Conservation (phyloP, 2,113 vertebrate genomes). For the Sinocyclocheilus maitianheensis region DNA sequence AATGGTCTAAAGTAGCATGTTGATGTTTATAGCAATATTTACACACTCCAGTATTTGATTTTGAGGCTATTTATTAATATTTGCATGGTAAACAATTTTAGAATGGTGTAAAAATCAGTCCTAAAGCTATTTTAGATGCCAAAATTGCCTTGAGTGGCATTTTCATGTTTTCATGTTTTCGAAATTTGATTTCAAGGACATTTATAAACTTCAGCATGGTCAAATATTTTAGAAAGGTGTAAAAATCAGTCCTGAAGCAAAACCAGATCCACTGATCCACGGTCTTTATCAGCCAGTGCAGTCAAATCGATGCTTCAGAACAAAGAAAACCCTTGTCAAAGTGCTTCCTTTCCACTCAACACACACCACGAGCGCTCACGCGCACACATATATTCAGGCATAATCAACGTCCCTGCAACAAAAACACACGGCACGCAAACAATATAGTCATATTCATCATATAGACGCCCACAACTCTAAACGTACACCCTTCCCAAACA, state of each 20-base stretch:
- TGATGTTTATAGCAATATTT: not conserved
- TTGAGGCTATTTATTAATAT: not conserved
- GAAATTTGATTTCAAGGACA: not conserved
- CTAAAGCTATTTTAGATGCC: not conserved
- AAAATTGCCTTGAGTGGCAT: not conserved
- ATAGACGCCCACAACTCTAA: not conserved
- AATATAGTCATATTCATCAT: not conserved
- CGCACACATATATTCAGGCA: not conserved
- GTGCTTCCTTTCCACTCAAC: conserved; percentile 26
- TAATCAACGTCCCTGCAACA: not conserved
- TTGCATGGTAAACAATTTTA: too few relatives aligned
- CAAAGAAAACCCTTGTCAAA: conserved; percentile 13
- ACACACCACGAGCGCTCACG: not conserved
- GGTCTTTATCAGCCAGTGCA: not conserved
- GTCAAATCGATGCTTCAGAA: conserved; percentile 23
- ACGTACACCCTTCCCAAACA: not conserved
- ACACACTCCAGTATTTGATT: not conserved
- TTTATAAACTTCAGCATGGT: not conserved
- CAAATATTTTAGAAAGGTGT: not conserved
- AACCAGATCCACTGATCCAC: not conserved
- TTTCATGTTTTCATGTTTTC: not conserved
- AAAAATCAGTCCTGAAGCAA: not conserved
- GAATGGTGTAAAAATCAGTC: too few relatives aligned
- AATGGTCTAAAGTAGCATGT: too few relatives aligned
- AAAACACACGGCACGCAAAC: not conserved